Conservation (phyloP, 2,888 invertebrate species). For the Eristalis arbustorum region DNA sequence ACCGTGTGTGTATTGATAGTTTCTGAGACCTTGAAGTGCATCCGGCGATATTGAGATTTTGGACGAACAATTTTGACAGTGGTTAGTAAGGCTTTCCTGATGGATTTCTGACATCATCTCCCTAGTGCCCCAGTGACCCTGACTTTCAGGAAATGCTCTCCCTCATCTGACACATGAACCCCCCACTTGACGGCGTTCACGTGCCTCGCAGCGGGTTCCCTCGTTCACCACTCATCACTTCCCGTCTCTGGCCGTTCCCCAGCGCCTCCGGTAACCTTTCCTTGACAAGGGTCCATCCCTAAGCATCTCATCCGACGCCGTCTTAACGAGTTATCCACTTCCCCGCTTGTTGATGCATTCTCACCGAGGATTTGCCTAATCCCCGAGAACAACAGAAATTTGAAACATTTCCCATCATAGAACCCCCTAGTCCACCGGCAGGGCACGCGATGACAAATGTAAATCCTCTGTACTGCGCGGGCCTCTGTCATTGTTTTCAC, state of each 20-base stretch:
- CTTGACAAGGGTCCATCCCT: background rate
- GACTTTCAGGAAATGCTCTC: no score
- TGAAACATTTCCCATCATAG: background rate
- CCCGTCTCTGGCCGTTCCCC: background rate
- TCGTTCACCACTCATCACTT: background rate
- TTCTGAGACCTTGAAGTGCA: no score
- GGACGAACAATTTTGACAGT: no score
- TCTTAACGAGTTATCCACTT: background rate
- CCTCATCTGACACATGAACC: background rate
- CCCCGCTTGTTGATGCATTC: background rate
- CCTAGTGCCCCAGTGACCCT: no score
- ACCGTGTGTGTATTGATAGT: no score
- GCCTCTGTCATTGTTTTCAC: background rate
- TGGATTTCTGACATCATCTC: no score
- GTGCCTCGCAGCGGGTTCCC: background rate
- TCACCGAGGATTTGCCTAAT: background rate
- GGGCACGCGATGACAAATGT: background rate
- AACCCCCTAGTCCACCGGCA: background rate
- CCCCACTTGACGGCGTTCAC: background rate
- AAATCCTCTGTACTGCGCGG: constrained; percentile 10
- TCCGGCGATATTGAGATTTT: no score
- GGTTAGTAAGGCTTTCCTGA: no score
- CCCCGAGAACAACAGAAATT: background rate
- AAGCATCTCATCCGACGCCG: background rate
- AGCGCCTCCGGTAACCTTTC: background rate